Evolutionary conservation across 2,797 vertebrate genomes (phyloP).

Genomic region (Sylvia borin): DNA sequence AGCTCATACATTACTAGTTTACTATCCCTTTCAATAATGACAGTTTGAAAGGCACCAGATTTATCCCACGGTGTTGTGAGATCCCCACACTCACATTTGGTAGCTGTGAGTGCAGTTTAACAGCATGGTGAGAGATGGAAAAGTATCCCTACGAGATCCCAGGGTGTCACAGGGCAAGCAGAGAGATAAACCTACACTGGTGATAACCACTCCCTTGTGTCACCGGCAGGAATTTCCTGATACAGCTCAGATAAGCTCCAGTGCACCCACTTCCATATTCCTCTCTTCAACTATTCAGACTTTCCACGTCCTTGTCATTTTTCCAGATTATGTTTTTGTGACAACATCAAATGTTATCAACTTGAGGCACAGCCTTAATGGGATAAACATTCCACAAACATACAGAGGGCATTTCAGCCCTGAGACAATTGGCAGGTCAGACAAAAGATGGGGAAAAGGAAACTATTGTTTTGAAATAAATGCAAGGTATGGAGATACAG

Average conservation of each 20-base stretch:
- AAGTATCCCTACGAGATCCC: background rate
- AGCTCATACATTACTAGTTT: background rate
- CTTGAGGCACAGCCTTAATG: background rate
- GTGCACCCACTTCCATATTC: background rate
- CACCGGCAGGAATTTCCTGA: background rate
- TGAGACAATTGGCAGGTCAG: background rate
- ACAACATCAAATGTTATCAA: background rate
- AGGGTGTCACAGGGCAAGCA: background rate
- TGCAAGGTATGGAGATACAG: background rate
- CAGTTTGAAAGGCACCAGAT: background rate
- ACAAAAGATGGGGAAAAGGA: background rate
- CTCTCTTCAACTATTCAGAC: background rate
- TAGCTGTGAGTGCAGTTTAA: background rate
- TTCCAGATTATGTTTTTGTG: background rate
- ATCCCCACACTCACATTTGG: background rate
- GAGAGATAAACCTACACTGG: background rate
- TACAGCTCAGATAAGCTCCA: background rate
- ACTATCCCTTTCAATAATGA: background rate
- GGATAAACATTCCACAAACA: background rate
- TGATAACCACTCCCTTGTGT: background rate
- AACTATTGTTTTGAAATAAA: slow-evolving; percentile 2
- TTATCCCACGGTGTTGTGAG: background rate
- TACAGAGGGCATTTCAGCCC: background rate
- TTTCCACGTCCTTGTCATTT: background rate
- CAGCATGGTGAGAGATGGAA: rapidly evolving